Evolutionary conservation across 2,888 invertebrate species (phyloP), one percentile per base, ranked within the genome.

Genomic region (Brachyopa scutellaris): DNA sequence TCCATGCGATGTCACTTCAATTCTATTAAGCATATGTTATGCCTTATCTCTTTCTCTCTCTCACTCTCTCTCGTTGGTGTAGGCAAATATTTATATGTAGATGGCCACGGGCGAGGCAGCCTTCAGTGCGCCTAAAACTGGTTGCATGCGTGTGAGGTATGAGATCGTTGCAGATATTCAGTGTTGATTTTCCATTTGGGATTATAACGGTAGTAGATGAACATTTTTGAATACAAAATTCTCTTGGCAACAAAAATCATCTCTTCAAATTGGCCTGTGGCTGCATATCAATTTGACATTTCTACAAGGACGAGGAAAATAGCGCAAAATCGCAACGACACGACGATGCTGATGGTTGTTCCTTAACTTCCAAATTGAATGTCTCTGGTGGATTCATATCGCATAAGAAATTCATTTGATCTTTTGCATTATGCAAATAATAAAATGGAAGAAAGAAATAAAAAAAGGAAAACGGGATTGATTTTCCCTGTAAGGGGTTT

Each of bases 401-500:
- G 70, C 76, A 82, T 77, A 77, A 72, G 66, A 82, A 82, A 82
- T 77, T 82, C 77, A 82, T 82, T 82, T 82, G 82, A 82, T 82
- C 82, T 82, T 76, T 82, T 82, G 82, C 82, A 82, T 82, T 76
- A 82, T 82, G 82, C 82, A 82, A 82, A 82, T 70, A 70, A 77
- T 59, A 70, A 59, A 36, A 70, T 11, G 5, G 29, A 11, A 9
- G 17, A 7, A 15, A 38, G 21, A 29, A 15, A 8, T 5, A 49
- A 17, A 29, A 70, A 70, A 42, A 42, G 64, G 64, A 64, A 76
- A 69, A 53, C 47, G n/a, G 66, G 70, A 82, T 77, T 82, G 82
- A 82, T 82, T 82, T 77, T 47, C 31, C 19, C 59, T 80, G 57
- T 40, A 31, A 53, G 36, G 40, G 40, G 64, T 13, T 33, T 42